These are phyloP conservation scores for Anguilla pacifica DNA, from an alignment of 2,797 vertebrate genomes.

Conservation along the genomic window DNA sequence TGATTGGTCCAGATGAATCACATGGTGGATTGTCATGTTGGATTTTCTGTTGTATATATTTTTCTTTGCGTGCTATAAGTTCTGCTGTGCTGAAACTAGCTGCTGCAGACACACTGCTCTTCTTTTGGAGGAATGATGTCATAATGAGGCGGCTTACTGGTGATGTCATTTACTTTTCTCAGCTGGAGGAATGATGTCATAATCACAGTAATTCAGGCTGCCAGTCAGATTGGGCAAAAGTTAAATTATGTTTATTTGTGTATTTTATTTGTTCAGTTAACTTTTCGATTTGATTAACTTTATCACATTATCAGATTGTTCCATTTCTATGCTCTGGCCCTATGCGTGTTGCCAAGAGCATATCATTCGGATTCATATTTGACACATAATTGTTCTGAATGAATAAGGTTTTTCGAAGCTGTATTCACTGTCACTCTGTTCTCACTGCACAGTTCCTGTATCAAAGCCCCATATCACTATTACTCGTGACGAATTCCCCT, in stretches of 20 bases:
- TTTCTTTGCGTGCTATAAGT: no score
- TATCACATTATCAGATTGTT: not conserved
- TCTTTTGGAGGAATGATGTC: no score
- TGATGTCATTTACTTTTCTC: no score
- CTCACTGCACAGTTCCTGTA: not conserved
- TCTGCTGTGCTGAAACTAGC: not conserved
- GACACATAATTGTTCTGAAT: not conserved
- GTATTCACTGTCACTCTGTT: not conserved
- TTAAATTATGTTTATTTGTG: no score
- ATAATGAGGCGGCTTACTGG: not conserved
- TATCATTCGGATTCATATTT: not conserved
- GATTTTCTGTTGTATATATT: no score
- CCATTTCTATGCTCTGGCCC: not conserved
- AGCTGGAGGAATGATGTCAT: not conserved
- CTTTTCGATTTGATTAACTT: no score
- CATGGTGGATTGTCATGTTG: no score
- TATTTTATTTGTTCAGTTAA: no score
- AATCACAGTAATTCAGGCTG: not conserved
- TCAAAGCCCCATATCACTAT: not conserved
- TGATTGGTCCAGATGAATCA: not conserved
- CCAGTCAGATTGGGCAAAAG: no score
- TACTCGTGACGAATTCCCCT: not conserved
- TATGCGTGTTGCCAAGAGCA: not conserved
- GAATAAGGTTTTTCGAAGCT: not conserved
- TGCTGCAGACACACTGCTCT: not conserved